phyloP scores from a whole-genome alignment of 1,140 invertebrate species.

The Apis dorsata region DNA sequence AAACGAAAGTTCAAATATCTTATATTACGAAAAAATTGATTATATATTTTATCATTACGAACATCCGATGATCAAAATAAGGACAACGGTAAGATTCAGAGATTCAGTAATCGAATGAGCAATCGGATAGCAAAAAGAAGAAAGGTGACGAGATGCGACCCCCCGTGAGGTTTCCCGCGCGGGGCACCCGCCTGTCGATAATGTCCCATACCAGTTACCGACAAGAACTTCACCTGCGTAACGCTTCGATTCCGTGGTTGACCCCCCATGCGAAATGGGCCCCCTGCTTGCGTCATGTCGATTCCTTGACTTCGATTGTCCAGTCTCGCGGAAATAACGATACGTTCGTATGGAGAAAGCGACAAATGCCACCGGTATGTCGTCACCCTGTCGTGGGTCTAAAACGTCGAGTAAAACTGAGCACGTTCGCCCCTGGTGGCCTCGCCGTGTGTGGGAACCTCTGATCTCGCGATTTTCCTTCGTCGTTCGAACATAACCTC shows the following conservation, averaged over 20 bases:
- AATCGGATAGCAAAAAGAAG: conserved; percentile 17
- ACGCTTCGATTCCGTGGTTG: conserved; percentile 45
- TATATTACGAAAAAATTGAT: neutral
- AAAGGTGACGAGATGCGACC: conserved; percentile 60
- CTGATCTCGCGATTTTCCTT: conserved; percentile 46
- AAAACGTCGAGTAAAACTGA: neutral
- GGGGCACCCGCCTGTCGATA: conserved; percentile 71
- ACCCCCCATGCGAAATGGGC: conserved; percentile 57
- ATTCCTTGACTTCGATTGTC: conserved; percentile 61
- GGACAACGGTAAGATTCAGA: neutral
- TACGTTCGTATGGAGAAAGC: conserved; percentile 62
- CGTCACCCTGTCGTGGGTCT: conserved; percentile 46
- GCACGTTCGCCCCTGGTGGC: conserved; percentile 65
- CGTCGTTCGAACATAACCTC: conserved; percentile 31
- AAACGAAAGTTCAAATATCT: no score
- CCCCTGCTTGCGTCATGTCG: conserved; percentile 39
- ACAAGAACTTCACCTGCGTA: conserved; percentile 55
- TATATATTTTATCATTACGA: neutral
- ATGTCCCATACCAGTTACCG: conserved; percentile 62
- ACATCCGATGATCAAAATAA: neutral
- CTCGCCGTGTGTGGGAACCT: conserved; percentile 73
- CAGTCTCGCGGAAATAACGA: conserved; percentile 77
- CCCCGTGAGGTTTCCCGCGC: conserved; percentile 74
- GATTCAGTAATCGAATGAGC: conserved; percentile 16
- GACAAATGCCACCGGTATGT: conserved; percentile 27